Conservation (phyloP, 2,888 invertebrate species). For the Tolmerus cingulatus region DNA sequence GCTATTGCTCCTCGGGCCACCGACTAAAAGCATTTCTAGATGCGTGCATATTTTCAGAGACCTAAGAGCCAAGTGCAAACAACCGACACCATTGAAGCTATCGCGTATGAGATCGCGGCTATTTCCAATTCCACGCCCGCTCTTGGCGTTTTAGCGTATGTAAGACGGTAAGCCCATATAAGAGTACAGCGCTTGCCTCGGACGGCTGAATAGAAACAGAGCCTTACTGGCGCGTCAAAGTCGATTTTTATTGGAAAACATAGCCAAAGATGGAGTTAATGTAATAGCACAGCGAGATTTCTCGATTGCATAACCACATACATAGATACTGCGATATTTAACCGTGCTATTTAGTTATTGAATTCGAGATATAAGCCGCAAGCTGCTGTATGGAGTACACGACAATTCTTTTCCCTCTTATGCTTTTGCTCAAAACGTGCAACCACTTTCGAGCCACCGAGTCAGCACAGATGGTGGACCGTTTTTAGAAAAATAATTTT, state of each 20-base stretch:
- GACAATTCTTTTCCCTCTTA: neutral
- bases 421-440: neutral
- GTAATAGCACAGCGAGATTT: slow-evolving; percentile 29
- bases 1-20: neutral
- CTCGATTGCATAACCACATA: slow-evolving; percentile 16
- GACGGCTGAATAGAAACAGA: neutral
- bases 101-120: slow-evolving; percentile 23
- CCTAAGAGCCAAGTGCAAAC: slow-evolving; percentile 22
- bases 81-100: slow-evolving; percentile 10
- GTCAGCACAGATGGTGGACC: neutral
- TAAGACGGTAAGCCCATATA: slow-evolving; percentile 28
- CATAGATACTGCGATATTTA: neutral
- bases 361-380: slow-evolving; percentile 5
- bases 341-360: slow-evolving; percentile 26
- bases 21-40: neutral
- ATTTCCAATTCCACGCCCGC: slow-evolving; percentile 29
- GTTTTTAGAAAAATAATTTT: slow-evolving; percentile 4
- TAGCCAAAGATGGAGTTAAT: slow-evolving; percentile 28
- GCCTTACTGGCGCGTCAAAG: slow-evolving; percentile 22
- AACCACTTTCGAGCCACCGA: neutral
- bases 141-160: slow-evolving; percentile 20
- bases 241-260: slow-evolving; percentile 27
- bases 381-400: neutral
- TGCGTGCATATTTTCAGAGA: slow-evolving; percentile 26
- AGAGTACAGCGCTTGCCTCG: neutral